Conservation (phyloP, 1,140 invertebrate genomes). For the Aphelenchoides avenae region DNA sequence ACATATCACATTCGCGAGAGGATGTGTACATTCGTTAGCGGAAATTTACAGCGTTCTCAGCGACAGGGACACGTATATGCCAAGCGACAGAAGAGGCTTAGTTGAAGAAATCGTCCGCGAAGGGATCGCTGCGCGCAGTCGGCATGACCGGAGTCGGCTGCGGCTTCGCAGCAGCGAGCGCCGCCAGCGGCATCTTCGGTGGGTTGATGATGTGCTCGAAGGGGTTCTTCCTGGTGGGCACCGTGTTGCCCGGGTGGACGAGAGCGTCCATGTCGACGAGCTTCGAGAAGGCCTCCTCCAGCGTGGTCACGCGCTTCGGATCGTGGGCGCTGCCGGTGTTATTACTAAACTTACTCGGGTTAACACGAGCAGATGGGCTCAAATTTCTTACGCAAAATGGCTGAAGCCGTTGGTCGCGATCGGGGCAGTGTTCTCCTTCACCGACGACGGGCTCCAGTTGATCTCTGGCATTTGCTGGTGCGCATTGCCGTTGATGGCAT, state of each 20-base stretch:
- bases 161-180: background rate
- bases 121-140: conserved; percentile 25
- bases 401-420: conserved; percentile 10
- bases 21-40: too few relatives aligned
- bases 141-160: conserved; percentile 20
- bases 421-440: conserved; percentile 21
- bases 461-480: background rate
- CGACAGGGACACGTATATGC: too few relatives aligned
- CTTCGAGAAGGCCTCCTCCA: conserved; percentile 56
- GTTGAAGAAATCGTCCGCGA: conserved; percentile 47
- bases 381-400: background rate
- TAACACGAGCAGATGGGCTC: background rate
- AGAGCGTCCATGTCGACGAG: conserved; percentile 56
- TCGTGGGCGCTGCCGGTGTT: conserved; percentile 9
- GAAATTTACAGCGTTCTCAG: too few relatives aligned
- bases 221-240: conserved; percentile 47
- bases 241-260: conserved; percentile 3
- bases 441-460: conserved; percentile 9
- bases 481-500: background rate
- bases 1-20: too few relatives aligned
- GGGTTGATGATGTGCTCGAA: conserved; percentile 53
- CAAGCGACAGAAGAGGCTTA: conserved; percentile 10
- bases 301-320: conserved; percentile 35
- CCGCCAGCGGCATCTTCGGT: conserved; percentile 35
- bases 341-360: background rate